phyloP scores from a whole-genome alignment of 2,113 vertebrate species.

The Epinephelus cyanopodus region DNA sequence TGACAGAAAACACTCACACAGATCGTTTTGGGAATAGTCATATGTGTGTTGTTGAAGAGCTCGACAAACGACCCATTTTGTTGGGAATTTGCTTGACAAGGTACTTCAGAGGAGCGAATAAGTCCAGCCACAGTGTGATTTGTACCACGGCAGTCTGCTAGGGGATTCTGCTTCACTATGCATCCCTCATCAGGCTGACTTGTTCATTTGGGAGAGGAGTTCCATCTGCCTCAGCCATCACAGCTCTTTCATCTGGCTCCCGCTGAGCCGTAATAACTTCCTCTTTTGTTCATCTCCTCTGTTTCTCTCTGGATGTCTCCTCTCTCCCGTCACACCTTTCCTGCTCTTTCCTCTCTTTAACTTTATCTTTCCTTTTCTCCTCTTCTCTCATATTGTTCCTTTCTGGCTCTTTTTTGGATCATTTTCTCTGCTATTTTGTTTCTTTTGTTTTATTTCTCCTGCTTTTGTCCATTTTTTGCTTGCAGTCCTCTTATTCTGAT shows the following conservation, averaged over 20 bases:
- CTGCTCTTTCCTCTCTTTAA: conserved; percentile 5
- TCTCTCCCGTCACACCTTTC: conserved; percentile 37
- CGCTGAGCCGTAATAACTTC: conserved; percentile 62
- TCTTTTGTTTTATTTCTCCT: not conserved
- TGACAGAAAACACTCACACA: not conserved
- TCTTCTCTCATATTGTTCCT: not conserved
- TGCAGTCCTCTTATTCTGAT: not conserved
- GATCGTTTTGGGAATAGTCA: not conserved
- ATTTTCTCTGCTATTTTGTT: not conserved
- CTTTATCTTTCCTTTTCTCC: conserved; percentile 1
- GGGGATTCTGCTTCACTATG: conserved; percentile 40
- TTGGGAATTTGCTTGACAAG: not conserved
- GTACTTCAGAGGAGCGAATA: not conserved
- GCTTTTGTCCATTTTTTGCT: not conserved
- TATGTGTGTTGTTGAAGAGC: not conserved
- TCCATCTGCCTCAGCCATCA: conserved; percentile 58
- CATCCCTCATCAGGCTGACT: conserved; percentile 57
- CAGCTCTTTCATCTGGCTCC: conserved; percentile 59
- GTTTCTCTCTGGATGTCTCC: conserved; percentile 17
- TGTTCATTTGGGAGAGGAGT: conserved; percentile 49
- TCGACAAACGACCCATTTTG: not conserved
- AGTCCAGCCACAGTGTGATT: conserved; percentile 11
- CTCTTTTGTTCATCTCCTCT: conserved; percentile 55
- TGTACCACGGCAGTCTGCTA: conserved; percentile 1
- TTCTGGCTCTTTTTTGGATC: not conserved